Percentiles rank a stretch among this genome's conserved stretches.
Evolutionary conservation across 2,888 invertebrate genomes (phyloP).

Genomic region (Melanophora roralis): DNA sequence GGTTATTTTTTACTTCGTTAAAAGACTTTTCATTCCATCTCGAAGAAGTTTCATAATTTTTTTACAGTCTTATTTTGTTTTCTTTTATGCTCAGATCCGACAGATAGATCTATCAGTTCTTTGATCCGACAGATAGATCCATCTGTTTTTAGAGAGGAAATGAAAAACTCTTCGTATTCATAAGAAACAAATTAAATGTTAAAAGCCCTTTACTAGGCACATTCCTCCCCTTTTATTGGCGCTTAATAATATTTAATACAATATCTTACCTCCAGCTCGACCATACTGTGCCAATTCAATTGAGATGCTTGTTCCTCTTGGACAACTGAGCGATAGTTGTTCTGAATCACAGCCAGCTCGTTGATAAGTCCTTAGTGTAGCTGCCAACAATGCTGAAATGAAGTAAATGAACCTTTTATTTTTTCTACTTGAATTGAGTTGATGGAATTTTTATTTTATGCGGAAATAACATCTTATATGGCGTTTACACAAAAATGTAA

Average conservation of each 20-base stretch:
- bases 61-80: not conserved
- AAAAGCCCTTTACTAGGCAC: not conserved
- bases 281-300: slow-evolving; percentile 94
- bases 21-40: no score
- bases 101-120: no score
- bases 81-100: no score
- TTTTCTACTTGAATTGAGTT: slow-evolving; percentile 49
- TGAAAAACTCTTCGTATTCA: no score
- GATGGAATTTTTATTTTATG: slow-evolving; percentile 41
- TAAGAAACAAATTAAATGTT: not conserved
- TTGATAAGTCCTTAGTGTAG: slow-evolving; percentile 93
- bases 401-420: slow-evolving; percentile 56
- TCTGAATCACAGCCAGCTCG: slow-evolving; percentile 95
- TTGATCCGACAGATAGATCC: no score
- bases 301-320: slow-evolving; percentile 92
- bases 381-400: slow-evolving; percentile 88
- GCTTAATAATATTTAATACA: not conserved
- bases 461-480: slow-evolving; percentile 18
- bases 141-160: no score
- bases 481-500: not conserved
- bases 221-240: slow-evolving; percentile 20
- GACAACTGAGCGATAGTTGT: slow-evolving; percentile 90
- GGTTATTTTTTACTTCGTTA: no score
- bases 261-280: slow-evolving; percentile 78
- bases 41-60: no score